These are phyloP conservation scores for Microplitis deprimator DNA, from an alignment of 2,888 invertebrate genomes.

Conservation along the genomic window DNA sequence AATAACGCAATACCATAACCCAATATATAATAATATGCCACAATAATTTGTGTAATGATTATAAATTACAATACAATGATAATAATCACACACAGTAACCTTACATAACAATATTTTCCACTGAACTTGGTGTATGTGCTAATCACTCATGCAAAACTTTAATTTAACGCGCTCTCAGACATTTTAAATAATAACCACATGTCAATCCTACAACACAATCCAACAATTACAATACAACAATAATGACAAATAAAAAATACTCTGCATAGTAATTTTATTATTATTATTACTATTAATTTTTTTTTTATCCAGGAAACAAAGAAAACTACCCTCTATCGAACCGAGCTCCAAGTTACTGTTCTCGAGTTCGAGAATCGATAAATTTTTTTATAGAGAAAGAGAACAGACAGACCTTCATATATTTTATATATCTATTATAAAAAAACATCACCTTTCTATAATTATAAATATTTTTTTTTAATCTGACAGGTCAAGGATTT, in stretches of 20 bases:
- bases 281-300: neutral
- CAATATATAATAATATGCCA: neutral
- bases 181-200: neutral
- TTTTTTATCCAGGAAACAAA: neutral
- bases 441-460: neutral
- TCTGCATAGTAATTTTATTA: neutral
- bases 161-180: neutral
- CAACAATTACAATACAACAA: neutral
- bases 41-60: neutral
- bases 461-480: neutral
- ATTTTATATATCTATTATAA: neutral
- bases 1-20: neutral
- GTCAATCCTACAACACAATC: neutral
- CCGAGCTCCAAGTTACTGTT: neutral
- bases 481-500: neutral
- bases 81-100: neutral
- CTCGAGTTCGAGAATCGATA: neutral
- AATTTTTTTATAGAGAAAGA: neutral
- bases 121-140: conserved; percentile 8
- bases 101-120: conserved; percentile 34
- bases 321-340: neutral
- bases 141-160: conserved; percentile 27
- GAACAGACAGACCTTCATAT: neutral
- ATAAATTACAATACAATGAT: neutral
- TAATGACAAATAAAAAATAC: neutral